Conservation (phyloP, 2,113 vertebrate species). For the Clinocottus analis region DNA sequence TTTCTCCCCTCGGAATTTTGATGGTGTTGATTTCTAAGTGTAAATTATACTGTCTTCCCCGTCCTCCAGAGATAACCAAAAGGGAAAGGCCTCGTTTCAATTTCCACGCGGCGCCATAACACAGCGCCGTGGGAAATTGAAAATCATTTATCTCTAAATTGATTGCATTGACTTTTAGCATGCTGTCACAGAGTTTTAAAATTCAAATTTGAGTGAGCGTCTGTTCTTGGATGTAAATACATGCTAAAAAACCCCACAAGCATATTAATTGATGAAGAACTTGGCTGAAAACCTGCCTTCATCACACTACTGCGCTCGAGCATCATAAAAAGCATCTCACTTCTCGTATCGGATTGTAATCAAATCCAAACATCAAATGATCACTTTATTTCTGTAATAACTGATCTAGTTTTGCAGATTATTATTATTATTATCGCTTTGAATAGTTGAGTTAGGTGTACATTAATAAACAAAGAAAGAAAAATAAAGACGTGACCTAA, state of each 20-base stretch:
- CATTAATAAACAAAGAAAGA: slow-evolving; percentile 7
- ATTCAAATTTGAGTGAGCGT: background rate
- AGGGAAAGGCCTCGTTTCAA: slow-evolving; percentile 35
- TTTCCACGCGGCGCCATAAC: slow-evolving; percentile 22
- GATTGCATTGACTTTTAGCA: slow-evolving; percentile 42
- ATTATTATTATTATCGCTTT: too few species aligned
- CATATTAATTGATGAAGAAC: slow-evolving; percentile 9
- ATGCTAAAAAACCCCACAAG: background rate
- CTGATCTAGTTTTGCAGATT: background rate
- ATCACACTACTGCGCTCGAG: background rate
- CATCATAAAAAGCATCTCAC: background rate
- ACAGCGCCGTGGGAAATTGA: slow-evolving; percentile 42
- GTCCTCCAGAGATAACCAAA: background rate
- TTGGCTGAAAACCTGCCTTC: background rate
- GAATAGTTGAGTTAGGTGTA: background rate
- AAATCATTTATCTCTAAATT: slow-evolving; percentile 27
- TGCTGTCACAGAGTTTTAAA: slow-evolving; percentile 22
- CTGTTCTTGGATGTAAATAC: slow-evolving; percentile 1
- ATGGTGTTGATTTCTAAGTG: slow-evolving; percentile 18
- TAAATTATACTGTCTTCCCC: background rate
- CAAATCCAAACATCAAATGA: background rate
- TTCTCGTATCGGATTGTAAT: background rate
- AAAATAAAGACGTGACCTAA: background rate
- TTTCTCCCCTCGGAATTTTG: slow-evolving; percentile 10
- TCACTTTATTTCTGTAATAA: background rate